Base-by-base conservation (phyloP, 1,140 invertebrate species). In the Leptopilina clavipes region DNA sequence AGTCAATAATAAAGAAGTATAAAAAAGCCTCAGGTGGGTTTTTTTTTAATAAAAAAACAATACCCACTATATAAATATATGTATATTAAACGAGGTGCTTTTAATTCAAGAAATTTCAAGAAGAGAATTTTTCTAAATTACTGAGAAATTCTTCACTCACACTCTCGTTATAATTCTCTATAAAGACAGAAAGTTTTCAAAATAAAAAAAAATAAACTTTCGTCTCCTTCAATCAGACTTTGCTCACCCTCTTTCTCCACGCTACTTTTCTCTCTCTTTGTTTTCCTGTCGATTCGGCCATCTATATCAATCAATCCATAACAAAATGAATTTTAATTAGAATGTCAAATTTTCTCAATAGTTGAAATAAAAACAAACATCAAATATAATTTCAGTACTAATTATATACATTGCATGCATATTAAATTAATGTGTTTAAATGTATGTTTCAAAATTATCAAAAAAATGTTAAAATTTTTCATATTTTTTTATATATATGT, bases 1-100 rank as follows among this genome's bases (percentile, higher is more conserved):
- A 86, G 79, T 87, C 81, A 85, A 86, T 8, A 25, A 65, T 59
- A 59, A 75, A 75, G 8, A 70, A 37, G 31, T 65, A 74, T 59
- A 75, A 75, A 70, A 70, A 22, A 25, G 14, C n/a, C 71, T 52
- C 17, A 37, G 25, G n/a, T 22, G 22, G 25, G 12, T 65, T 31
- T 65, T 65, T 65, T 65, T 31, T 25, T 22, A 19, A 19, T 22
- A 6, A 3, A 59, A 22, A 11, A 59, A 22, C 6, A 59, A 59
- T 3, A 11, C 10, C 19, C 19, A 59, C 52, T 18, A 31, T 10
- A 10, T 31, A 31, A 31, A 2, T 31, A 31, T 31, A 31, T 31
- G 25, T 31, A 2, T 59, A 22, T 25, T 59, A 19, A 59, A 31
- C 56, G 22, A 59, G 22, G 56, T 59, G 56, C 56, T 19, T 59